These are phyloP conservation scores for Heliothis subflexa DNA, from an alignment of 1,140 invertebrate species.

Conservation along the genomic window DNA sequence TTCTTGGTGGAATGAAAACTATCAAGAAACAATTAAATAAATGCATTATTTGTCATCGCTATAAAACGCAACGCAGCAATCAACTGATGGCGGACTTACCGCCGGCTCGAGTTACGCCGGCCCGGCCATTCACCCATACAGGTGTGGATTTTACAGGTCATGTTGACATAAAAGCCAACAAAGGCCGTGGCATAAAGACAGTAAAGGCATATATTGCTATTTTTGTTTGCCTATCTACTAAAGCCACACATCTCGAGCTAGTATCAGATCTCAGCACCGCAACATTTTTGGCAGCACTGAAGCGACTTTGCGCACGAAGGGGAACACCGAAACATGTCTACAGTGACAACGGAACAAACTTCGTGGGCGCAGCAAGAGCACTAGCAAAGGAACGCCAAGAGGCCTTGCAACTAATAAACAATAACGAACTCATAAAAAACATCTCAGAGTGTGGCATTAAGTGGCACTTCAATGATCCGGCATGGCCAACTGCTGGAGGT, in stretches of 20 bases:
- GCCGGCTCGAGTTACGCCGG: constrained; percentile 36
- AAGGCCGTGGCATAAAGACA: constrained; percentile 48
- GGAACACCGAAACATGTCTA: constrained; percentile 50
- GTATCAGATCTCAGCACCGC: constrained; percentile 57
- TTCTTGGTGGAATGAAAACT: constrained; percentile 49
- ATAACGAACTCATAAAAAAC: constrained; percentile 26
- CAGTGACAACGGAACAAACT: constrained; percentile 73
- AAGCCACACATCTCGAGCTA: constrained; percentile 66
- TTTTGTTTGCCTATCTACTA: constrained; percentile 65
- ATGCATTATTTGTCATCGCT: constrained; percentile 51
- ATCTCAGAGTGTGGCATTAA: neutral
- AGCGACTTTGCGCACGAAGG: constrained; percentile 53
- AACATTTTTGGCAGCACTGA: constrained; percentile 62
- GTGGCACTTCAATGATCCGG: constrained; percentile 8
- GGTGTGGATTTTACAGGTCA: constrained; percentile 54
- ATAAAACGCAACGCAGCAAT: constrained; percentile 49
- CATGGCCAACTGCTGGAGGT: constrained; percentile 27
- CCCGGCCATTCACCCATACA: constrained; percentile 49
- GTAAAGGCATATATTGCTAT: constrained; percentile 60
- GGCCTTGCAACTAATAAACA: constrained; percentile 14
- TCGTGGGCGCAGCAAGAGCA: constrained; percentile 61
- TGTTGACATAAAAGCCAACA: constrained; percentile 50
- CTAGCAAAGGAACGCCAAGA: constrained; percentile 33
- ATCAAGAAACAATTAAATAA: constrained; percentile 48
- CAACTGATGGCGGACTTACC: constrained; percentile 50